Evolutionary conservation across 92 coral and sea anemone genomes (phyloP).

Genomic region (Phenganax marumi): DNA sequence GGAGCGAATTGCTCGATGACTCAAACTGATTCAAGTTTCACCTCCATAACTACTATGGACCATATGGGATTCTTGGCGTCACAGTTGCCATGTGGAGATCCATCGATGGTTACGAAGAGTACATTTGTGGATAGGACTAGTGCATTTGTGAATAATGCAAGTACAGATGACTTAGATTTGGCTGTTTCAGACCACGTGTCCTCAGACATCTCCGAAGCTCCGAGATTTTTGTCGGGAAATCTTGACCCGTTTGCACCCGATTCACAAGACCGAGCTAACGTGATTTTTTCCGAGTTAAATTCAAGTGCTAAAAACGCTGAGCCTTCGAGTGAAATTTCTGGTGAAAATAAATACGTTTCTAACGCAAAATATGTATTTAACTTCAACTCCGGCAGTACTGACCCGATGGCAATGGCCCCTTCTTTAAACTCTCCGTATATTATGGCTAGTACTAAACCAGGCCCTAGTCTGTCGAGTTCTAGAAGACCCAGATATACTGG

Average conservation of each 20-base stretch:
- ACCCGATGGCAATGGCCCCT: neutral
- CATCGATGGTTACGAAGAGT: neutral
- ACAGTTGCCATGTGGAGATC: slow-evolving; percentile 17
- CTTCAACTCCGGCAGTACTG: neutral
- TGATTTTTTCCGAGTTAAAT: slow-evolving; percentile 3
- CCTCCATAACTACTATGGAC: neutral
- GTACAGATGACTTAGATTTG: neutral
- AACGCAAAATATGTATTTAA: neutral
- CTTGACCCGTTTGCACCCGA: slow-evolving; percentile 34
- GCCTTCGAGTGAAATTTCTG: neutral
- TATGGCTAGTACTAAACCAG: slow-evolving; percentile 1
- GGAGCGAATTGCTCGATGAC: neutral
- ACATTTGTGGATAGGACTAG: neutral
- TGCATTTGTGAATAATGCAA: neutral
- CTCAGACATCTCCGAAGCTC: neutral
- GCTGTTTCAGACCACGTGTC: slow-evolving; percentile 1
- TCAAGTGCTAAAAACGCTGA: neutral
- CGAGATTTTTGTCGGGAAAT: slow-evolving; percentile 6
- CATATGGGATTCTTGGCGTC: slow-evolving; percentile 31
- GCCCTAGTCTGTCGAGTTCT: neutral
- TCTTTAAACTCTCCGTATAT: neutral
- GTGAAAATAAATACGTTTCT: neutral
- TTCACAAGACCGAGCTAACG: slow-evolving; percentile 4
- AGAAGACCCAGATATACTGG: neutral
- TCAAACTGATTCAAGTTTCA: neutral